These are phyloP conservation scores for Mercenaria mercenaria DNA, from an alignment of 1,140 invertebrate species.

Conservation along the genomic window DNA sequence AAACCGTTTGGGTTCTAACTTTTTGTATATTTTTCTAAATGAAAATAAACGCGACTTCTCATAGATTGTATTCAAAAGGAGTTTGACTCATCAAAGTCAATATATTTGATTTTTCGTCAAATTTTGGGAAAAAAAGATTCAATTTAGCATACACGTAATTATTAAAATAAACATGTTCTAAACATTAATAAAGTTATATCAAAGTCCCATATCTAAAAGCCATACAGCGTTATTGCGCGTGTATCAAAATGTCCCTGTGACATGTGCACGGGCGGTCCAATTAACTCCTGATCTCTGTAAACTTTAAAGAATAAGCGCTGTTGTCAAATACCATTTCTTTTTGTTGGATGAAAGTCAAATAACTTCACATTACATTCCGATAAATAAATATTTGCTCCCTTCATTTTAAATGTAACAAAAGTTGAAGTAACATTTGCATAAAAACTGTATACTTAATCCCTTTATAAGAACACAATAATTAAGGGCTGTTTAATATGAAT, in stretches of 20 bases:
- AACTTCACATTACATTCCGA: background rate
- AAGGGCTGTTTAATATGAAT: background rate
- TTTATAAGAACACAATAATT: background rate
- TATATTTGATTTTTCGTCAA: too few relatives aligned
- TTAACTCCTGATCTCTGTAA: background rate
- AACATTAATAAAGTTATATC: too few relatives aligned
- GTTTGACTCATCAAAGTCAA: too few relatives aligned
- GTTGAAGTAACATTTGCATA: background rate
- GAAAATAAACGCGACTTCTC: too few relatives aligned
- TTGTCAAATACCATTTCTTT: background rate
- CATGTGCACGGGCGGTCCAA: background rate
- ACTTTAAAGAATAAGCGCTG: background rate
- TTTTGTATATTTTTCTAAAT: too few relatives aligned
- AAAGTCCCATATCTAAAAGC: too few relatives aligned
- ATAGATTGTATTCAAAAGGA: too few relatives aligned
- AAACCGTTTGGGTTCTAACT: too few relatives aligned
- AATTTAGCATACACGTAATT: too few relatives aligned
- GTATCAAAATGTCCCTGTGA: background rate
- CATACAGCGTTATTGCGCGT: background rate
- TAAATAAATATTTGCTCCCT: background rate
- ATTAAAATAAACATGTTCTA: too few relatives aligned
- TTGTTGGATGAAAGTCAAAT: background rate
- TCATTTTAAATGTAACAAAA: conserved; percentile 7
- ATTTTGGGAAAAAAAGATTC: too few relatives aligned
- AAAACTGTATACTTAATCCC: background rate